A percentile compares a stretch with the other conserved stretches of the same genome.
Conservation (phyloP, 1,140 invertebrate genomes). For the Drosophila biarmipes region DNA sequence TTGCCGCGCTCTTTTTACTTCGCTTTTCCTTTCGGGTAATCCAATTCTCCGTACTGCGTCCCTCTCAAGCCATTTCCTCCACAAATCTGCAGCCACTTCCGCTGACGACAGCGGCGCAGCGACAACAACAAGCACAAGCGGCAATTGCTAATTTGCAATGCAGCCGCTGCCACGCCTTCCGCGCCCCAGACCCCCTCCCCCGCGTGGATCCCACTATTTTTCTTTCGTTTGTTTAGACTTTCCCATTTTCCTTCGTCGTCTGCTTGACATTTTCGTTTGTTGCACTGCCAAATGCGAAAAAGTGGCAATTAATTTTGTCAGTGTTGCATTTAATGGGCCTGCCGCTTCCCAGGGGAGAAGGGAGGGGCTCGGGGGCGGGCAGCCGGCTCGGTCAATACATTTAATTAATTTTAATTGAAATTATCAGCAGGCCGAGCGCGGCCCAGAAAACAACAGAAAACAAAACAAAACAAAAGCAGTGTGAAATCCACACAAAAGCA, state of each 20-base stretch:
- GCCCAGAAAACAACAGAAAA: constrained; percentile 24
- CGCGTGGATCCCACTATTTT: constrained; percentile 1
- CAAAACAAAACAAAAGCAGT: constrained; percentile 15
- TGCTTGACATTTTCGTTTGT: constrained; percentile 79
- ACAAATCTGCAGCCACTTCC: constrained; percentile 77
- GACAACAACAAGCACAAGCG: constrained; percentile 24
- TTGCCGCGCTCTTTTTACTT: neutral
- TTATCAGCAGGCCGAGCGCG: constrained; percentile 53
- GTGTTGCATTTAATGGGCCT: constrained; percentile 79
- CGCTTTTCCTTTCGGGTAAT: constrained; percentile 10
- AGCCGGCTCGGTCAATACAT: constrained; percentile 34
- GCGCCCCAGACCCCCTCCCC: neutral
- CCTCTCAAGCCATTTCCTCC: constrained; percentile 69
- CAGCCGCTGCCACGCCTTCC: constrained; percentile 37
- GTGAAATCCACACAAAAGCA: constrained; percentile 25
- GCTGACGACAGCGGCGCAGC: constrained; percentile 47
- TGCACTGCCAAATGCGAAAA: constrained; percentile 80
- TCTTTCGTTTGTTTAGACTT: constrained; percentile 38
- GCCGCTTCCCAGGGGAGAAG: neutral
- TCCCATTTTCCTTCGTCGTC: constrained; percentile 21
- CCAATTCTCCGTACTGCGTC: constrained; percentile 32
- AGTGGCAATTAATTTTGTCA: constrained; percentile 81
- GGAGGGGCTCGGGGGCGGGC: neutral
- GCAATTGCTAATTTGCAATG: constrained; percentile 79
- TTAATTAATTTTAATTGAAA: constrained; percentile 72